A percentile compares a stretch with the other conserved stretches of the same genome.
These are phyloP conservation scores for Cydia fagiglandana DNA, from an alignment of 1,140 invertebrate species.

Conservation along the genomic window DNA sequence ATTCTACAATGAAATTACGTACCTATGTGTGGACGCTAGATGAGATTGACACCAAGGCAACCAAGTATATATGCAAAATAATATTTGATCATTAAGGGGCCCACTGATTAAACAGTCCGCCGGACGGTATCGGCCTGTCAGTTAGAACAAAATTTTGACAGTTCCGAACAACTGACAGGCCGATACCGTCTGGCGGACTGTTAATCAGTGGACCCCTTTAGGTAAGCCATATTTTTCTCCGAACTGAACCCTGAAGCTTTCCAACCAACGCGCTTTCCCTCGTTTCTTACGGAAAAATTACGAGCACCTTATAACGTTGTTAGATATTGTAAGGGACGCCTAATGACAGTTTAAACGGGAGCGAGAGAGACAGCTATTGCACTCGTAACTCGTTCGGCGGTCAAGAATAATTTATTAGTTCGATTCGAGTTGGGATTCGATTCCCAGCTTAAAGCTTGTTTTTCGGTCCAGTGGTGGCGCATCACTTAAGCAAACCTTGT, in stretches of 20 bases:
- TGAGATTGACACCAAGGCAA: no score
- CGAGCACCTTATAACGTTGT: constrained; percentile 22
- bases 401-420: constrained; percentile 28
- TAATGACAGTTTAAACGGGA: constrained; percentile 28
- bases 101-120: no score
- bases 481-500: not conserved
- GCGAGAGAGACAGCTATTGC: constrained; percentile 9
- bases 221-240: not conserved
- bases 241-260: not conserved
- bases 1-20: no score
- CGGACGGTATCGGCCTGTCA: no score
- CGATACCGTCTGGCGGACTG: no score
- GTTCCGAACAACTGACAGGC: no score
- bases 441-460: not conserved
- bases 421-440: constrained; percentile 9
- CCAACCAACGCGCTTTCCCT: not conserved
- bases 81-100: no score
- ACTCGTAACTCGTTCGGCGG: constrained; percentile 14
- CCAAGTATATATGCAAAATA: no score
- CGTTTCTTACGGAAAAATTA: constrained; percentile 12
- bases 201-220: no score
- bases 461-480: not conserved
- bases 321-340: constrained; percentile 26
- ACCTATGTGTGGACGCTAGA: no score
- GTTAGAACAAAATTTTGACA: no score